A percentile compares a stretch with the other conserved stretches of the same genome.
Conservation (phyloP, 1,140 invertebrate species). For the Drosophila erecta region DNA sequence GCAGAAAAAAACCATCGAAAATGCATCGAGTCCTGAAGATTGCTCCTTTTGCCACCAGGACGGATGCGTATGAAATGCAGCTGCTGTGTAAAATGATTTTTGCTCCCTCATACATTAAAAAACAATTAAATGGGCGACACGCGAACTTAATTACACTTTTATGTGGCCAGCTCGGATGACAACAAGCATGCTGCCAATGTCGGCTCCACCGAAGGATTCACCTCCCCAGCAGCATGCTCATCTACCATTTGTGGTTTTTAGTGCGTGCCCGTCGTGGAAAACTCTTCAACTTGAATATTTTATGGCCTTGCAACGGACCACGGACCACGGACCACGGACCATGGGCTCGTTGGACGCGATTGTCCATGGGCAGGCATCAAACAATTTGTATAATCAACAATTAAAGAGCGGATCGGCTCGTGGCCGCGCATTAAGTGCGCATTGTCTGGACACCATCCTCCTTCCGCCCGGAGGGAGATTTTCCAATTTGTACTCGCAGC, state of each 20-base stretch:
- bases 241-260: conserved; percentile 33
- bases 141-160: conserved; percentile 78
- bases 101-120: conserved; percentile 73
- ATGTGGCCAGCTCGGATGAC: conserved; percentile 49
- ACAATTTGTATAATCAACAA: conserved; percentile 71
- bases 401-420: conserved; percentile 65
- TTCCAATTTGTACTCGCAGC: conserved; percentile 59
- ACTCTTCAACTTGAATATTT: conserved; percentile 66
- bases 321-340: background rate
- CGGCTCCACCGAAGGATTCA: conserved; percentile 6
- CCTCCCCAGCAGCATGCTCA: background rate
- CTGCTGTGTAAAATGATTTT: conserved; percentile 62
- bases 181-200: conserved; percentile 36
- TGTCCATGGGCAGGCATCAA: conserved; percentile 21
- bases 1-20: conserved; percentile 5
- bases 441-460: conserved; percentile 43
- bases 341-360: background rate
- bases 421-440: conserved; percentile 61
- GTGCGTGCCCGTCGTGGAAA: conserved; percentile 21
- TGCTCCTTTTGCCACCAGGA: background rate
- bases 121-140: conserved; percentile 76
- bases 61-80: conserved; percentile 54
- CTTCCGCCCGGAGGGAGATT: conserved; percentile 17
- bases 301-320: conserved; percentile 44
- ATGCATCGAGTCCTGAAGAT: conserved; percentile 11